These are phyloP conservation scores for Cynocephalus volans DNA, from an alignment of 2,113 vertebrate genomes.

Conservation along the genomic window DNA sequence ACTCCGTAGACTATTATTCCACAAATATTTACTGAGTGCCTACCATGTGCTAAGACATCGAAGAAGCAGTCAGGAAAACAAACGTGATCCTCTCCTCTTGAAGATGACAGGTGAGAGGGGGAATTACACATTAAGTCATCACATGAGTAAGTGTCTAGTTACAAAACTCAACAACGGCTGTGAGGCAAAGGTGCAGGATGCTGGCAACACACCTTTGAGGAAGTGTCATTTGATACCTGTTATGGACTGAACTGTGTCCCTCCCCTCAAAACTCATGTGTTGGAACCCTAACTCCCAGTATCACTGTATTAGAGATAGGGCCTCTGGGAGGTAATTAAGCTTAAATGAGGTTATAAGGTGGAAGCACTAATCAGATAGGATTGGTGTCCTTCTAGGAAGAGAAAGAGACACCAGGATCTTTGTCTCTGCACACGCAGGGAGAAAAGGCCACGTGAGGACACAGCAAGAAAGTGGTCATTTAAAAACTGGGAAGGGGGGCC, in stretches of 20 bases:
- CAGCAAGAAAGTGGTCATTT: neutral
- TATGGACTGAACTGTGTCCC: neutral
- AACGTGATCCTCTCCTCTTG: neutral
- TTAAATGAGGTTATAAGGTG: neutral
- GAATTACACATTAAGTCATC: neutral
- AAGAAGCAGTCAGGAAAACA: neutral
- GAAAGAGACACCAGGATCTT: too few species aligned
- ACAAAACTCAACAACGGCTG: neutral
- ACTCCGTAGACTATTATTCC: neutral
- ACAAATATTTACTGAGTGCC: neutral
- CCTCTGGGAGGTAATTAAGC: neutral
- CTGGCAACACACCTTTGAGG: neutral
- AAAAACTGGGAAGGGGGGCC: neutral
- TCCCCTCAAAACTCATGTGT: neutral
- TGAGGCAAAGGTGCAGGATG: neutral
- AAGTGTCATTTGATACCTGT: neutral
- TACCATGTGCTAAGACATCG: neutral
- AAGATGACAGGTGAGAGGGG: neutral
- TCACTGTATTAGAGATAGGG: neutral
- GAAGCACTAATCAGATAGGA: neutral
- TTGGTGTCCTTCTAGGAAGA: neutral
- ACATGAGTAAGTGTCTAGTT: neutral
- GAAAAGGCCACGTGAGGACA: neutral
- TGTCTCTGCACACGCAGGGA: neutral
- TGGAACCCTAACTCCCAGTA: neutral